Evolutionary conservation across 1,140 invertebrate genomes (phyloP).

Genomic region (Apis mellifera): DNA sequence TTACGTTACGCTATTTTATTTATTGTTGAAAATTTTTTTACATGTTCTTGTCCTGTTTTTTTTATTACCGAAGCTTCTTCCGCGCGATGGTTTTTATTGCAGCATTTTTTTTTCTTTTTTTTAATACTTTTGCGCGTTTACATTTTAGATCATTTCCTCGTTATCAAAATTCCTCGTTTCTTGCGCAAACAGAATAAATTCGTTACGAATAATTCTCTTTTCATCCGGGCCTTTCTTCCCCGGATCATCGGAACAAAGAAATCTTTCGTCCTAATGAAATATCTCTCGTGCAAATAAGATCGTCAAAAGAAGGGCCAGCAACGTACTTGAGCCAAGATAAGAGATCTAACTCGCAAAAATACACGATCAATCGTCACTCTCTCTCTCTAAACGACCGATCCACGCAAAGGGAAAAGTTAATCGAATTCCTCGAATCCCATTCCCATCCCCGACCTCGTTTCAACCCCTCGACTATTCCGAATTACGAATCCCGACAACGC

Average conservation of each 20-base stretch:
- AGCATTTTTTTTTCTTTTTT: too few species aligned
- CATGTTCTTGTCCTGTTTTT: too few species aligned
- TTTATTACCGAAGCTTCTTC: too few species aligned
- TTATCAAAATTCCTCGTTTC: too few species aligned
- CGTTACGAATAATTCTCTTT: too few species aligned
- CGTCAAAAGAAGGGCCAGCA: neutral
- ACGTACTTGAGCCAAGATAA: neutral
- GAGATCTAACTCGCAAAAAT: neutral
- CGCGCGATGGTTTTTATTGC: too few species aligned
- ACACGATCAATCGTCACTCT: neutral
- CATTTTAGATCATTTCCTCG: too few species aligned
- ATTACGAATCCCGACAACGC: slow-evolving; percentile 8
- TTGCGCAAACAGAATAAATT: too few species aligned
- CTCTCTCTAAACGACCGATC: neutral
- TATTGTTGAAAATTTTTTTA: too few species aligned
- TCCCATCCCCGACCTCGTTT: slow-evolving; percentile 50
- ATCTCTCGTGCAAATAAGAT: neutral
- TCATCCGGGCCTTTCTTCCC: neutral
- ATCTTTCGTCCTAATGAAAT: neutral
- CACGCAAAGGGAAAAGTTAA: neutral
- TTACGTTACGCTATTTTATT: too few species aligned
- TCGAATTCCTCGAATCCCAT: neutral
- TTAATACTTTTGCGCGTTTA: too few species aligned
- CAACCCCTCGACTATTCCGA: slow-evolving; percentile 8
- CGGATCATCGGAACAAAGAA: neutral